Percentiles rank a stretch among this genome's conserved stretches.
Evolutionary conservation across 2,113 vertebrate species (phyloP).

Genomic region (Mormoops blainvillei): DNA sequence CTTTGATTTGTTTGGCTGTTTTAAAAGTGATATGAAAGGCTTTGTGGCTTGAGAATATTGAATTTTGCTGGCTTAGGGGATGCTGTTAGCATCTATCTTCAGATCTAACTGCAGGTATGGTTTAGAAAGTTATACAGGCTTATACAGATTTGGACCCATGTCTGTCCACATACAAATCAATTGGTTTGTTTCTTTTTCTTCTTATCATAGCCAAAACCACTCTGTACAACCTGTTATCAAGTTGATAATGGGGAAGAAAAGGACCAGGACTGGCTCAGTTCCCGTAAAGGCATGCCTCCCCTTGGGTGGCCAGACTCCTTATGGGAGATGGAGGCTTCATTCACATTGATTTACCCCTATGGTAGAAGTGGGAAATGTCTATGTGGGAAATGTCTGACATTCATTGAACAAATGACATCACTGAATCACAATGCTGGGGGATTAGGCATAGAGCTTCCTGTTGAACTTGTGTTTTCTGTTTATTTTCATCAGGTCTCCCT

Average conservation of each 20-base stretch:
- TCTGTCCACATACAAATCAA: neutral
- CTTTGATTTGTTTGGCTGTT: conserved; percentile 2
- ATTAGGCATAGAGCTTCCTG: neutral
- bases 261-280: neutral
- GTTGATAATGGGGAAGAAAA: neutral
- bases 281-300: neutral
- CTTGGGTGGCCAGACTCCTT: neutral
- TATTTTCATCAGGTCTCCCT: conserved; percentile 3
- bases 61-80: neutral
- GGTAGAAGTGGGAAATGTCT: neutral
- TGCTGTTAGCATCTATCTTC: neutral
- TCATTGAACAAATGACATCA: neutral
- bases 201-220: neutral
- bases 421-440: neutral
- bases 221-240: neutral
- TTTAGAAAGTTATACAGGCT: conserved; percentile 7
- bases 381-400: neutral
- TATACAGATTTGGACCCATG: neutral
- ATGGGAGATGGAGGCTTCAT: neutral
- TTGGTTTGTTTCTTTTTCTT: conserved; percentile 8
- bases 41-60: conserved; percentile 10
- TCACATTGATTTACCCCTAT: neutral
- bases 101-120: neutral
- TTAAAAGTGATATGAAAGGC: conserved; percentile 10
- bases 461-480: conserved; percentile 46